These are phyloP conservation scores for Stratiomys singularior DNA, from an alignment of 2,888 invertebrate species.

Conservation along the genomic window DNA sequence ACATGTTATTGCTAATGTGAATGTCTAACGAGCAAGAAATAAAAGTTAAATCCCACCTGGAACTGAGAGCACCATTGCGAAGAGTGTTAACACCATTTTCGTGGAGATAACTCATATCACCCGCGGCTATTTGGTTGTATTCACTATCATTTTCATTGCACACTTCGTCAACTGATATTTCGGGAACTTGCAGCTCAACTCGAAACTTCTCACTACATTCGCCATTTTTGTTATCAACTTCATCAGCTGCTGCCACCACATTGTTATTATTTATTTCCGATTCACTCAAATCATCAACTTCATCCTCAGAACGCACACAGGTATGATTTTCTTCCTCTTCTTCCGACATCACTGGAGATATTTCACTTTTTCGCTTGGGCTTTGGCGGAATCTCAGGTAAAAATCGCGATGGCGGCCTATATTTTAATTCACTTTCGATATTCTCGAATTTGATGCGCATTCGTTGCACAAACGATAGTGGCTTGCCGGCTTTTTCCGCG, in stretches of 20 bases:
- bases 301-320: constrained; percentile 63
- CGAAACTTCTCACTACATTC: not conserved
- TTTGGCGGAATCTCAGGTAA: constrained; percentile 28
- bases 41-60: constrained; percentile 15
- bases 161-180: constrained; percentile 32
- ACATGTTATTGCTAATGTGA: constrained; percentile 1
- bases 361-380: constrained; percentile 53
- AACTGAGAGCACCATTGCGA: not conserved
- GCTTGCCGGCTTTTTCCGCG: constrained; percentile 45
- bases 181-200: constrained; percentile 31
- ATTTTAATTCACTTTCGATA: constrained; percentile 40
- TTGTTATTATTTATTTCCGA: constrained; percentile 39
- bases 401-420: constrained; percentile 48
- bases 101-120: constrained; percentile 32
- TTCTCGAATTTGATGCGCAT: constrained; percentile 50
- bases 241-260: not conserved
- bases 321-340: not conserved
- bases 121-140: not conserved
- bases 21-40: constrained; percentile 1
- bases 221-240: not conserved
- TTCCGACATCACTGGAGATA: constrained; percentile 50
- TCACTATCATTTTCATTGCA: not conserved
- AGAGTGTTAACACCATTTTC: constrained; percentile 16
- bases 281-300: constrained; percentile 59
- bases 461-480: constrained; percentile 45